Evolutionary conservation across 2,888 invertebrate species (phyloP), one percentile per base, ranked within the genome.

Genomic region (Oligia latruncula): DNA sequence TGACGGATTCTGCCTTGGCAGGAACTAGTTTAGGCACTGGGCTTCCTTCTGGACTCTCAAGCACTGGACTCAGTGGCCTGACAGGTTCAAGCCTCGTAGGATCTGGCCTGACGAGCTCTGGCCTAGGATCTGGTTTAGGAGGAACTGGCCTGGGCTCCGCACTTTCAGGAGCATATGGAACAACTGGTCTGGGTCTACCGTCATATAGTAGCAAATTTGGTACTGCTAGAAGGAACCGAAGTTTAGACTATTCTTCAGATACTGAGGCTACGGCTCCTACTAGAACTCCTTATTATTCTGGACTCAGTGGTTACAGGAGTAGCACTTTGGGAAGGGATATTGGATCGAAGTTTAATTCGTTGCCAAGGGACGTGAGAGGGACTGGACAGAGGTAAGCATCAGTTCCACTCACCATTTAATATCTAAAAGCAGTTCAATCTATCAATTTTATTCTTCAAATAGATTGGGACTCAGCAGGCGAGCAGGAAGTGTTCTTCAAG

Each of bases 221-320:
- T 9, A 96, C 98, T 83, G 97, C 98, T 2, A 97, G 98, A 90
- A 97, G 99, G 86, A 98, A 98, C 90, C 97, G 98, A 90, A 98
- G 98, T 87, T 96, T 99, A 93, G 99, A 99, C 95, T 99, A 99
- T 95, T 99, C 99, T 46, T 99, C 99, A 73, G 99, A 99, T 93
- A 99, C 99, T 0, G 99, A 99, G 96, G 98, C 98, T n/a, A 98
- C 98, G 0, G 98, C 98, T 83, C 98, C 98, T 11, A 98, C 98
- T 23, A 97, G 98, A 83, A 93, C 97, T 87, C 98, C 98, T 74
- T 98, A 98, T 92, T 98, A 98, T 94, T 98, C 98, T 89, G 97
- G 96, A 23, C 92, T 97, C 65, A 96, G 96, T 88, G 96, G 97
- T 46, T 97, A 97, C 78, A 93, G 96, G 78, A 97, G 97, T 92